Evolutionary conservation across 2,797 vertebrate genomes (phyloP), one percentile per base, ranked within the genome.

Genomic region (Poecile montanus): DNA sequence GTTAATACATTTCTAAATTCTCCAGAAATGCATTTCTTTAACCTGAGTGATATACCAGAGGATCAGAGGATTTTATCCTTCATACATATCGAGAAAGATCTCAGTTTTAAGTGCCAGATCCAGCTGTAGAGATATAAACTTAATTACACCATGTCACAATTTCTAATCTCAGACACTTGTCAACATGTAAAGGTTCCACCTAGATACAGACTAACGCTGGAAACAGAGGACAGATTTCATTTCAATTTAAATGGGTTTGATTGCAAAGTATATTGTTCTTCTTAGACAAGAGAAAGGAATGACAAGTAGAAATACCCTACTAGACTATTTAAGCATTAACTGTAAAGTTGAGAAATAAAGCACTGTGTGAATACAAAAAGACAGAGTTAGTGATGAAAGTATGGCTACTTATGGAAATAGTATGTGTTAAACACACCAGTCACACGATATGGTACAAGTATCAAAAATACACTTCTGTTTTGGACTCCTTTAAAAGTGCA

Each of bases 141-240:
- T 91, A 88, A 73, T 60, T 91, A 86, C 48, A 58, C 8, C 13
- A 6, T 73, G 56, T 56, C 62, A 57, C 75, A 61, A 51, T 90
- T 95, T 87, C 74, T 93, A 20, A 68, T 80, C 56, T 95, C 62
- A 81, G 58, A 84, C 29, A 44, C 18, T 8, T 13, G 34, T 60
- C 90, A 79, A 38, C 63, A 76, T 11, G n/a, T 66, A 88, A 88
- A 91, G 36, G 8, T 25, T 89, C 54, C 45, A 70, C n/a, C n/a
- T 65, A 89, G 36, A 68, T 21, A 47, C 3, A 73, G 53, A 47
- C 25, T 66, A 75, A 32, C 17, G 40, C 25, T 84, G 30, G 53
- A 77, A 91, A 81, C 62, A 71, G 81, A 84, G 48, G 25, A 74
- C 42, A 83, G 57, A 26, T 42, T 89, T 85, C 10, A 85, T 72